Evolutionary conservation across 2,797 vertebrate species (phyloP), one percentile per base, ranked within the genome.

Genomic region (Malurus leucopterus): DNA sequence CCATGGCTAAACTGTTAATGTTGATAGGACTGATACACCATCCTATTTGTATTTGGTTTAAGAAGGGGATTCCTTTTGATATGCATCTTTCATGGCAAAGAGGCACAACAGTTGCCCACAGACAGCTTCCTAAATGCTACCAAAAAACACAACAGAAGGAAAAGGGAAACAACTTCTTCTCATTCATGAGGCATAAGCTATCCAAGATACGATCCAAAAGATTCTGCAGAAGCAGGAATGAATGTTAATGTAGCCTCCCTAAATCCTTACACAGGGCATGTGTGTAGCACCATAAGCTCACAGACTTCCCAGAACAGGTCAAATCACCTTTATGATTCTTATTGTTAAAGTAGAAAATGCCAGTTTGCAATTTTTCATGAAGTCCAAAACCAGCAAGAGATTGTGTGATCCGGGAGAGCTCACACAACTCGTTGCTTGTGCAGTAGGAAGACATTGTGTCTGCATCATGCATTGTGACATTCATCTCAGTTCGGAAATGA

Each of bases 401-500:
- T 43, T 55, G n/a, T 86, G 68, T 43, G 81, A 77, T 87, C 62
- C 27, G 50, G 57, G 63, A 86, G 50, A 87, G 75, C 53, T 90
- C 89, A 87, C 76, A 88, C 9, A 62, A 55, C 32, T 76, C 84
- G 23, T n/a, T 81, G 81, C 61, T 87, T 13, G 5, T 55, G 80
- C 87, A 70, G 69, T 85, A 93, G 85, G 80, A 72, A 89, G 89
- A 91, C 57, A 67, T 55, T 86, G 72, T 89, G 91, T 92, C 91
- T 86, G 84, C 90, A 93, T 92, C 92, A 49, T 79, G 76, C 82
- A 67, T 64, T 79, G 71, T 78, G 91, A 96, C 92, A 93, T 95
- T 95, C 91, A 95, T 92, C 96, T 96, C 93, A 89, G 96, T 96
- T 95, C 34, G 55, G 96, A 96, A 97, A 96, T 92, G 94, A 97